phyloP scores from a whole-genome alignment of 2,888 invertebrate genomes.

The Pammene aurita region DNA sequence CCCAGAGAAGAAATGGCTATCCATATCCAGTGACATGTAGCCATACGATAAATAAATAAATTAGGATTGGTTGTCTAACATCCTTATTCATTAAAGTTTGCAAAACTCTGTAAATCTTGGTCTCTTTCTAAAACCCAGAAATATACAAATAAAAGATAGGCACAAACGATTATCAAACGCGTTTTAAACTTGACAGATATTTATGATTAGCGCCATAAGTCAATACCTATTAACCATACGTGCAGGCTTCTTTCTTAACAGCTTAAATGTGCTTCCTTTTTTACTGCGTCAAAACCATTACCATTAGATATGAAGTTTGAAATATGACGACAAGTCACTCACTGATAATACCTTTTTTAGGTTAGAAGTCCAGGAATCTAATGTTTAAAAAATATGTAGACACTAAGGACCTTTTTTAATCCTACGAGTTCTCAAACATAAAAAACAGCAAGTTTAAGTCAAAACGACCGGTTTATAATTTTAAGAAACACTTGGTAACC shows the following conservation, averaged over 20 bases:
- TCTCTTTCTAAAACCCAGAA: no score
- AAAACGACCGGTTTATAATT: conserved; percentile 41
- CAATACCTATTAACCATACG: background rate
- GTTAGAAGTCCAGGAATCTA: background rate
- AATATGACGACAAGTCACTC: background rate
- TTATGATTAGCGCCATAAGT: background rate
- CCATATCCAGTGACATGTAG: no score
- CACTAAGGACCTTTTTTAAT: no score
- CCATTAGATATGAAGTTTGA: background rate
- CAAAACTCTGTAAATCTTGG: no score
- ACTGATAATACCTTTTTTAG: background rate
- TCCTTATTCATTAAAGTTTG: no score
- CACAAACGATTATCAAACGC: no score
- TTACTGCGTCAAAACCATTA: background rate
- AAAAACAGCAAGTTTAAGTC: background rate
- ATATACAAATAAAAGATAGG: no score
- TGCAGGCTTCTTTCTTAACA: background rate
- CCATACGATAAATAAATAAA: no score
- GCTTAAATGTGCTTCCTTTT: background rate
- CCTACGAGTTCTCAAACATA: no score
- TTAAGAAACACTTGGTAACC: conserved; percentile 51
- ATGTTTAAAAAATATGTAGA: no score
- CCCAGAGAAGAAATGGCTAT: no score
- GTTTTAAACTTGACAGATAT: no score
- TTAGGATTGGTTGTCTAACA: background rate